These are phyloP conservation scores for Pangasius djambal DNA, from an alignment of 2,797 vertebrate species.

Conservation along the genomic window DNA sequence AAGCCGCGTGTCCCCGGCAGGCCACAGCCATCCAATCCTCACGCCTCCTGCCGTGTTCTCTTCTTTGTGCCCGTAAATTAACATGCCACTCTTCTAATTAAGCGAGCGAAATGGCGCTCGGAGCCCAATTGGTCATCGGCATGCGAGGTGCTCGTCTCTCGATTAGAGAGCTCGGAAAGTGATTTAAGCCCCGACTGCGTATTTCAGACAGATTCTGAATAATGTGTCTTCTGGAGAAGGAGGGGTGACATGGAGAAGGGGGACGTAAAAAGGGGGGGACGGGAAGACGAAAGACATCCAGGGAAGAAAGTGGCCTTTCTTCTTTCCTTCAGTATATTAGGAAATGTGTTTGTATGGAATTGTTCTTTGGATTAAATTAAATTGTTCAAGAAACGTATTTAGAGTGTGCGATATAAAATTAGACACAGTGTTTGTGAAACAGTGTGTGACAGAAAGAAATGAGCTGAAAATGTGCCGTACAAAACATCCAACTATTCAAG, in stretches of 20 bases:
- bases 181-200: constrained; percentile 52
- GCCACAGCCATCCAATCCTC: constrained; percentile 60
- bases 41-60: constrained; percentile 65
- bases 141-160: constrained; percentile 64
- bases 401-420: constrained; percentile 12
- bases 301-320: constrained; percentile 5
- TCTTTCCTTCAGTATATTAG: constrained; percentile 8
- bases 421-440: constrained; percentile 9
- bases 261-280: not conserved
- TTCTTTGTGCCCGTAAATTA: constrained; percentile 69
- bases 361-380: constrained; percentile 18
- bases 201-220: constrained; percentile 52
- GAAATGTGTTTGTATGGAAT: not conserved
- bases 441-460: not conserved
- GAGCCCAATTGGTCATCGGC: constrained; percentile 74
- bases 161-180: constrained; percentile 58
- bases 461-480: not conserved
- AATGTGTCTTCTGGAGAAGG: constrained; percentile 44
- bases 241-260: constrained; percentile 11
- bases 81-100: constrained; percentile 70
- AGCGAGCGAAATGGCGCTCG: constrained; percentile 70
- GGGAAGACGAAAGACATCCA: constrained; percentile 9
- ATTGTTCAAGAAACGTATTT: not conserved
- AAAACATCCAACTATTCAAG: constrained; percentile 8
- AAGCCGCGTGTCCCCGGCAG: constrained; percentile 62